phyloP scores from a whole-genome alignment of 2,797 vertebrate species.

The Melanotaenia pygmaea region DNA sequence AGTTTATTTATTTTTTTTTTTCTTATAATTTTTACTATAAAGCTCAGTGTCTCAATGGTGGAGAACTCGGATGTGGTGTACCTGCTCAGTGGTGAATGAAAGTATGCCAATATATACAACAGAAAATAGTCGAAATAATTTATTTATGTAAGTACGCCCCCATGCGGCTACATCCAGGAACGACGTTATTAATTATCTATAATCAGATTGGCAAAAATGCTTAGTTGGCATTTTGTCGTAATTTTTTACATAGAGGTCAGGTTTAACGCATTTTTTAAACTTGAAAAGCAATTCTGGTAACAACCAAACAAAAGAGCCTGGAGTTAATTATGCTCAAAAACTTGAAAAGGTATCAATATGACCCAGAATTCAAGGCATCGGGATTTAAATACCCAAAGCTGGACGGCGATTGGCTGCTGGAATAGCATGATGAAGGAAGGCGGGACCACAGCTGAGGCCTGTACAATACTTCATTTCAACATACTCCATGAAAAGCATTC shows the following conservation, averaged over 20 bases:
- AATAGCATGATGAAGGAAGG: constrained; percentile 18
- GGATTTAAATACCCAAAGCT: background rate
- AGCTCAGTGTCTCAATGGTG: background rate
- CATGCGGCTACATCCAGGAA: constrained; percentile 16
- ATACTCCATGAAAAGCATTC: background rate
- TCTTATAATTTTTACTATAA: background rate
- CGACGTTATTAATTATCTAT: background rate
- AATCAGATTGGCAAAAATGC: background rate
- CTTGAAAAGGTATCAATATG: background rate
- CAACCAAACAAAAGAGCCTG: background rate
- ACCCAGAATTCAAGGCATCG: background rate
- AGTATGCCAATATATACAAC: background rate
- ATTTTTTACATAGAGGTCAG: too few species aligned
- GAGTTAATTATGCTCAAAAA: background rate
- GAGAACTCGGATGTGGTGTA: too few species aligned
- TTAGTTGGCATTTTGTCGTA: too few species aligned
- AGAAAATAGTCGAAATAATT: background rate
- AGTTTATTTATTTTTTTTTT: background rate
- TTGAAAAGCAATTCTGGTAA: too few species aligned
- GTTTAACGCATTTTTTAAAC: too few species aligned
- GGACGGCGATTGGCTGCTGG: constrained; percentile 9
- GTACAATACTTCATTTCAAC: background rate
- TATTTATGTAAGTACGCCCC: constrained; percentile 11
- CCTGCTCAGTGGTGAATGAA: background rate
- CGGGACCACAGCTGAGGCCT: background rate